phyloP scores from a whole-genome alignment of 2,113 vertebrate species.

The Gulo gulo region DNA sequence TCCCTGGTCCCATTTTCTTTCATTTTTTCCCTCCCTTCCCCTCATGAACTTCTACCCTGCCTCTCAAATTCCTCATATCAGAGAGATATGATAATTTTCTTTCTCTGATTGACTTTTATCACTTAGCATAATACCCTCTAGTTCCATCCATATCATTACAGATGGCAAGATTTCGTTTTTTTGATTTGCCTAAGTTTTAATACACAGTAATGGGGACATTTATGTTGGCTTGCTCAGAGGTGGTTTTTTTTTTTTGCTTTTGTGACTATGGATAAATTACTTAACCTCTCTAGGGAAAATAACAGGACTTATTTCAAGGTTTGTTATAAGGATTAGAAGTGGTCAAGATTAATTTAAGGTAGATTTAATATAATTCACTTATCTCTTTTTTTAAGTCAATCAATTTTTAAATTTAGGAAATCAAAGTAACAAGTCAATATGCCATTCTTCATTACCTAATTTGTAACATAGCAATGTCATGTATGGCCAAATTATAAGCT shows the following conservation, averaged over 20 bases:
- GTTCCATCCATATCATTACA: too few relatives aligned
- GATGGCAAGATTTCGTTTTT: too few relatives aligned
- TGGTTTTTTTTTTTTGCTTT: not conserved
- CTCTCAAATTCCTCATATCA: too few relatives aligned
- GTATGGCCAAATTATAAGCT: not conserved
- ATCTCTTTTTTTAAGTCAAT: not conserved
- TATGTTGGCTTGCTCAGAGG: not conserved
- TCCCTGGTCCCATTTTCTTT: too few relatives aligned
- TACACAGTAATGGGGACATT: not conserved
- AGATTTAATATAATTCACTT: not conserved
- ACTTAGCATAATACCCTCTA: too few relatives aligned
- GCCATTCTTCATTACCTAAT: not conserved
- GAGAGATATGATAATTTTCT: too few relatives aligned
- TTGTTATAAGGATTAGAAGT: not conserved
- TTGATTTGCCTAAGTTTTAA: not conserved
- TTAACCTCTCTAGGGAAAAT: not conserved
- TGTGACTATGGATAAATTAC: not conserved
- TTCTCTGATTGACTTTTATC: too few relatives aligned
- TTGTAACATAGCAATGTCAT: not conserved
- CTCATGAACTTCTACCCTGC: too few relatives aligned
- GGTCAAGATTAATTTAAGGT: not conserved
- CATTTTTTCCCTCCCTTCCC: too few relatives aligned
- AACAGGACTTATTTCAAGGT: not conserved
- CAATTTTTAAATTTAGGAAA: constrained; percentile 14
- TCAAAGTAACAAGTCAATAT: not conserved